These are phyloP conservation scores for Sarcophaga bullata DNA, from an alignment of 1,140 invertebrate species.

Conservation along the genomic window DNA sequence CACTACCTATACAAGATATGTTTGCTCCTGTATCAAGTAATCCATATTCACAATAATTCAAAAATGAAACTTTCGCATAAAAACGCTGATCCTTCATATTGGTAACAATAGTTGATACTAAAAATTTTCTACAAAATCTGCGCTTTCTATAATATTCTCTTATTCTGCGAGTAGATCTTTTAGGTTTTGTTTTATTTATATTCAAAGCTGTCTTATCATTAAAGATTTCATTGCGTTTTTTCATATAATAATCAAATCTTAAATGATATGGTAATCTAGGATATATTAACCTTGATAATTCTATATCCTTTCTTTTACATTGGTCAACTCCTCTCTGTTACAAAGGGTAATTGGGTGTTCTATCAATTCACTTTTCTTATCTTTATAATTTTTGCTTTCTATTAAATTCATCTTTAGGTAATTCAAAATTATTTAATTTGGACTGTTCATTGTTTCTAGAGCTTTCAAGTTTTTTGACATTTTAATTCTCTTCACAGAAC, in stretches of 20 bases:
- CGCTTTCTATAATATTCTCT: neutral
- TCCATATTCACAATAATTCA: constrained; percentile 16
- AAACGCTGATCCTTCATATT: neutral
- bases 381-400: neutral
- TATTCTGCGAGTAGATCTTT: neutral
- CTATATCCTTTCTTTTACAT: no score
- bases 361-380: neutral
- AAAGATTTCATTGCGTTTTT: constrained; percentile 27
- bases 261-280: constrained; percentile 1
- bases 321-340: neutral
- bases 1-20: constrained; percentile 21
- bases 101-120: constrained; percentile 1
- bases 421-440: neutral
- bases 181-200: neutral
- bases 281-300: neutral
- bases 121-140: neutral
- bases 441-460: neutral
- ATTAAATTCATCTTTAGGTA: no score
- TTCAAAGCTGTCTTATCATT: neutral
- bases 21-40: constrained; percentile 6
- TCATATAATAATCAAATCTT: no score
- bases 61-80: constrained; percentile 4
- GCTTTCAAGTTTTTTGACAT: constrained; percentile 4
- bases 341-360: neutral
- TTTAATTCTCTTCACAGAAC: neutral